Evolutionary conservation across 2,113 vertebrate genomes (phyloP).

Genomic region (Pandion haliaetus): DNA sequence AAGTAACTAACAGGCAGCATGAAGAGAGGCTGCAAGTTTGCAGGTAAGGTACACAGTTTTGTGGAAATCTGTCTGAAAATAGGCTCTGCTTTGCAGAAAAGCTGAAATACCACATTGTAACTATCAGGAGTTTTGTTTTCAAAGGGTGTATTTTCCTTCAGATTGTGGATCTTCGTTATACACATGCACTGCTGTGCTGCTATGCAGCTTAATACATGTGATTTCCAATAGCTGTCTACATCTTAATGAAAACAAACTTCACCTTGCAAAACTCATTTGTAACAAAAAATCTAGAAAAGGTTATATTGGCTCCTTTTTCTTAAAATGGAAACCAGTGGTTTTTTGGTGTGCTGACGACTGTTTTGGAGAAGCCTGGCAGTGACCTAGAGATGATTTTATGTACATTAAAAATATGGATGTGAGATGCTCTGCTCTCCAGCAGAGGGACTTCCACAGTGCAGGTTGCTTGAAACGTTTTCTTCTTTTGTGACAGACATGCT

Average conservation of each 20-base stretch:
- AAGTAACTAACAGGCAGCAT: background rate
- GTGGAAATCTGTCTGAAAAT: background rate
- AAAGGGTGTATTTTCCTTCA: background rate
- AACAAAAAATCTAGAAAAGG: background rate
- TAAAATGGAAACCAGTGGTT: background rate
- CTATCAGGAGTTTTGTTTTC: background rate
- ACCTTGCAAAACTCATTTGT: background rate
- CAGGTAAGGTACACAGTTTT: background rate
- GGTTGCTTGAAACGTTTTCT: background rate
- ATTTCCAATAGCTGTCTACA: background rate
- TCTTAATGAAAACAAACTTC: background rate
- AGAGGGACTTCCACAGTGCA: background rate
- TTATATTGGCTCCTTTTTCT: background rate
- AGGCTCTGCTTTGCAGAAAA: background rate
- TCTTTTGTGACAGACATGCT: background rate
- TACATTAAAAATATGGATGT: background rate
- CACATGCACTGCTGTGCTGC: background rate
- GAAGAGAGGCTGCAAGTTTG: background rate
- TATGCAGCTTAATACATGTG: background rate
- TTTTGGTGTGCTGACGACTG: background rate
- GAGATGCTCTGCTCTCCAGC: background rate
- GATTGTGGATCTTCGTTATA: background rate
- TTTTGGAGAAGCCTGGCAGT: background rate
- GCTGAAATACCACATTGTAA: background rate
- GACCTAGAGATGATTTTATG: background rate